Conservation (phyloP, 2,797 vertebrate genomes). For the Sorex maritimensis region DNA sequence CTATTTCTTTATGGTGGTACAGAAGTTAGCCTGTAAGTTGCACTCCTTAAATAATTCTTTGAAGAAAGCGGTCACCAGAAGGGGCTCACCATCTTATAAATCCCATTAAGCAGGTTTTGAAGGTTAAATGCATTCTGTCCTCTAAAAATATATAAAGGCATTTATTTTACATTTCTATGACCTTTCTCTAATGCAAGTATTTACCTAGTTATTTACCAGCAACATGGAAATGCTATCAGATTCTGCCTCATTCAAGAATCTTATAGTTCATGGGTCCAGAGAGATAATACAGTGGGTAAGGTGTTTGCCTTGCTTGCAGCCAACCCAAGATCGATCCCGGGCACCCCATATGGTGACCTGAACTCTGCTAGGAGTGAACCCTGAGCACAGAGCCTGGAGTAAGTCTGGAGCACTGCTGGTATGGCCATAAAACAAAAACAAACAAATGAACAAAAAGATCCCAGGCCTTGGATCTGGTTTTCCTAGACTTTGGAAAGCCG, state of each 20-base stretch:
- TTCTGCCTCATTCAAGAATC: conserved; percentile 1
- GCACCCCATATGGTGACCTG: too few relatives aligned
- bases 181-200: not conserved
- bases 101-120: conserved; percentile 29
- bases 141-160: conserved; percentile 11
- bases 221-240: conserved; percentile 3
- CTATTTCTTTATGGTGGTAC: conserved; percentile 39
- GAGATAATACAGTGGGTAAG: too few relatives aligned
- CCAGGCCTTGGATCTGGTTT: not conserved
- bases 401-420: too few relatives aligned
- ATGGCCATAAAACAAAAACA: too few relatives aligned
- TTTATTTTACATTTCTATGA: conserved; percentile 36
- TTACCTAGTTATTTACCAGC: conserved; percentile 18
- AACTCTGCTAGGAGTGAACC: too few relatives aligned
- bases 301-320: too few relatives aligned
- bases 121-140: conserved; percentile 2
- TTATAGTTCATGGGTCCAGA: not conserved
- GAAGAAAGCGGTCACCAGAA: conserved; percentile 47
- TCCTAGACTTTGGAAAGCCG: not conserved
- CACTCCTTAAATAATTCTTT: conserved; percentile 54
- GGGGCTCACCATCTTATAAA: not conserved
- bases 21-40: conserved; percentile 49
- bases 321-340: too few relatives aligned
- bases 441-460: too few relatives aligned
- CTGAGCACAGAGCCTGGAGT: too few relatives aligned